Base-by-base conservation (phyloP, 2,113 vertebrate genomes). In the Microcebus lehilahytsara region DNA sequence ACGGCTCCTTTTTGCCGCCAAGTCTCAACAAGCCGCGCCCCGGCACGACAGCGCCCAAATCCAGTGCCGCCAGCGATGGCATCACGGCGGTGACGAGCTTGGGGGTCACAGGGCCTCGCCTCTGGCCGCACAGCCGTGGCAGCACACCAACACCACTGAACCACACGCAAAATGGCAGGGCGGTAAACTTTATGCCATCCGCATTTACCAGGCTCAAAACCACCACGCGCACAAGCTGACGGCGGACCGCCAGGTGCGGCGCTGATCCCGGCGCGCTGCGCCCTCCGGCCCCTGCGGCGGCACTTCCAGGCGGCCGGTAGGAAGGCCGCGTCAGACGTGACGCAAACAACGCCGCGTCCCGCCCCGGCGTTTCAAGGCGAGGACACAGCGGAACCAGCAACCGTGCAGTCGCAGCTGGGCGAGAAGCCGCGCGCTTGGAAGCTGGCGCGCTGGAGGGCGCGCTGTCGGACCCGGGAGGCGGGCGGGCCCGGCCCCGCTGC, bases 61-160 rank as follows among this genome's bases (percentile, higher is more conserved):
- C 4, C 10, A 60, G 9, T 12, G 12, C 2, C 19, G 6, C 42
- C 17, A 1, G 6, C 37, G 84, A 34, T 0, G 7, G 5, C 32
- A 12, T 14, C 2, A 3, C 2, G 6, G 8, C 1, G 9, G 34
- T 12, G 22, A 34, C 40, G 53, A n/a, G 25, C 81, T 23, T 67
- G 56, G 17, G 19, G 78, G 4, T 4, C 23, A 53, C 51, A 56
- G 40, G 66, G 19, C 40, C 22, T 58, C 6, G 7, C 9, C 6
- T 3, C 10, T 27, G 42, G 60, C 19, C 37, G 9, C 40, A 60
- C 34, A 13, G 11, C 13, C 23, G 16, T 3, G 23, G 13, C 13
- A 10, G 27, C 42, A 8, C 0, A 2, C 12, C 17, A 16, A 34
- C 20, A 17, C 23, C 6, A 4, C 32, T 30, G 27, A 27, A 1